Evolutionary conservation across 2,888 invertebrate species (phyloP).

Genomic region (Macaria notata): DNA sequence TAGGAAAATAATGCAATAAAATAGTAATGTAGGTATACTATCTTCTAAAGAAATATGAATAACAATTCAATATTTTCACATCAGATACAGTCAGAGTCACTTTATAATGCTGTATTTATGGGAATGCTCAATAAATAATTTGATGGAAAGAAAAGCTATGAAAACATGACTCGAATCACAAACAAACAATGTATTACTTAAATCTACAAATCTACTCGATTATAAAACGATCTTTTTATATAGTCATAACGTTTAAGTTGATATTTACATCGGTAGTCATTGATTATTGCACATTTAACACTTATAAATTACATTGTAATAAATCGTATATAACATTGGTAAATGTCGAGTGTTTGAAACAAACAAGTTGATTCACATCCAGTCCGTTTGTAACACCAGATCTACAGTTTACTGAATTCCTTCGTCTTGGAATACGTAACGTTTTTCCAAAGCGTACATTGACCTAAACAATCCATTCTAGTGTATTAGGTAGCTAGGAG

Average conservation of each 20-base stretch:
- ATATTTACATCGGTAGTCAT: constrained; percentile 66
- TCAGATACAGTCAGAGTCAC: constrained; percentile 55
- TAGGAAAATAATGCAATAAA: constrained; percentile 79
- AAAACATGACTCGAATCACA: constrained; percentile 44
- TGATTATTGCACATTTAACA: constrained; percentile 77
- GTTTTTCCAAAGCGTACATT: not conserved
- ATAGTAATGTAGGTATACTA: constrained; percentile 65
- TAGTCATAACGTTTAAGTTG: constrained; percentile 26
- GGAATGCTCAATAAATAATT: constrained; percentile 76
- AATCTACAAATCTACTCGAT: constrained; percentile 45
- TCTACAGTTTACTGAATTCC: constrained; percentile 30
- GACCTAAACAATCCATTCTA: constrained; percentile 2
- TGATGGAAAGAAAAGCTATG: constrained; percentile 54
- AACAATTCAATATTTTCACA: constrained; percentile 51
- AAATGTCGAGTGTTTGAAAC: constrained; percentile 52
- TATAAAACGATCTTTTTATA: constrained; percentile 29
- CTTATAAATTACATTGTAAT: constrained; percentile 69
- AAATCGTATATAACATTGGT: constrained; percentile 58
- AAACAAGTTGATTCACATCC: constrained; percentile 31
- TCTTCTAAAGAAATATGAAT: constrained; percentile 63
- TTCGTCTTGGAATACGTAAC: constrained; percentile 3
- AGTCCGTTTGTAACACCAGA: constrained; percentile 35
- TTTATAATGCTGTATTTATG: constrained; percentile 54
- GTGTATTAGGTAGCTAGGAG: constrained; percentile 2
- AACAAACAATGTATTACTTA: constrained; percentile 47